A percentile compares a stretch with the other conserved stretches of the same genome.
Conservation (phyloP, 2,888 invertebrate genomes). For the Plagodis dolabraria region DNA sequence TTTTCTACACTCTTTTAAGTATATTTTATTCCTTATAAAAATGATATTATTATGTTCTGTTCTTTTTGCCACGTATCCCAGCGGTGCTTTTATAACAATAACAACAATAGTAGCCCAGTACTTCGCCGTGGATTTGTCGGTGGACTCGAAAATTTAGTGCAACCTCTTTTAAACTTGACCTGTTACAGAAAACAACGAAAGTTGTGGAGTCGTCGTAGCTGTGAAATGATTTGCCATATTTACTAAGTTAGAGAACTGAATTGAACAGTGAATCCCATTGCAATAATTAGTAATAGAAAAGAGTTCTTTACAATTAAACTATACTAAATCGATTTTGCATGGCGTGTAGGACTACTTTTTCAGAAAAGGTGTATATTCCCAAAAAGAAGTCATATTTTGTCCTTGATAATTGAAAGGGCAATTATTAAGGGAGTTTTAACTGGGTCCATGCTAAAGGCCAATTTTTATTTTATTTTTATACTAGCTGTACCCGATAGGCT, state of each 20-base stretch:
- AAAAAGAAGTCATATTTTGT: too few relatives aligned
- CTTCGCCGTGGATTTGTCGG: constrained; percentile 66
- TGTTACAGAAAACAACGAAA: constrained; percentile 47
- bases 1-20: constrained; percentile 11
- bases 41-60: constrained; percentile 33
- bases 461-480: too few relatives aligned
- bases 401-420: too few relatives aligned
- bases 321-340: neutral
- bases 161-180: constrained; percentile 76
- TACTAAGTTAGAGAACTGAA: too few relatives aligned
- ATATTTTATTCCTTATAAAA: constrained; percentile 31
- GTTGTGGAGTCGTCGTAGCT: constrained; percentile 39
- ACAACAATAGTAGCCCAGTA: constrained; percentile 63
- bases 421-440: too few relatives aligned
- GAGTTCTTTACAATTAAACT: too few relatives aligned
- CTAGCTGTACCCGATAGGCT: too few relatives aligned
- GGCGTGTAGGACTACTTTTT: neutral
- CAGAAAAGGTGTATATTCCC: too few relatives aligned
- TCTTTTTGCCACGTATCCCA: constrained; percentile 34
- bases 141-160: constrained; percentile 70
- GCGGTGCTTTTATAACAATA: constrained; percentile 56
- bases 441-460: too few relatives aligned
- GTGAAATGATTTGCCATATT: too few relatives aligned
- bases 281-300: neutral
- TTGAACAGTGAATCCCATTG: too few relatives aligned